Base-by-base conservation (phyloP, 2,113 vertebrate genomes). In the Megaceryle maxima region DNA sequence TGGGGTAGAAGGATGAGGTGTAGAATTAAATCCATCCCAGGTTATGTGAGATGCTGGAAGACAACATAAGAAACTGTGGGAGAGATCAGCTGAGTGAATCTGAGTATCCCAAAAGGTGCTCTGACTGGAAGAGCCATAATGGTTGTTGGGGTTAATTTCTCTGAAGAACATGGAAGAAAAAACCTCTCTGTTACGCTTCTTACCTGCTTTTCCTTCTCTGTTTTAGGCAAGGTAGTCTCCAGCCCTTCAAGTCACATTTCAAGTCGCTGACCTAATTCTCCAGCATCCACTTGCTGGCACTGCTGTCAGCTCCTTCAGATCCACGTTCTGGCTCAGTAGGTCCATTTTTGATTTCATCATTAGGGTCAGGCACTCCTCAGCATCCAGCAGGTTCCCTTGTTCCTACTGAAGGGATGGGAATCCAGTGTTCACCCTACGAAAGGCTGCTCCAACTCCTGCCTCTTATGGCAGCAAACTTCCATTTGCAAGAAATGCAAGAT, bases 181-280 rank as follows among this genome's bases (percentile, higher is more conserved):
- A 37, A 1, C 0, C 18, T 46, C 22, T 44, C 16, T 85, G 12
- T 57, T 16, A 1, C 41, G 21, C 31, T 84, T 87, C 66, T 10
- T 76, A 96, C 92, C 63, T 97, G 95, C 67, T 97, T 98, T 86
- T 97, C 91, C 55, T 97, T 97, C 82, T 98, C 43, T 0, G 50
- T 96, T 96, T 97, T 97, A 62, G 78, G 93, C 81, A 97, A 81
- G 1, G 62, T 96, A 44, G 83, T 90, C 63, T 98, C 94, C 28
- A 97, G 83, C 20, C 93, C 95, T 79, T 98, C 10, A 97, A 90
- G 62, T 96, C 88, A 31, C 75, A n/a, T 74, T 97, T 97, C 39
- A 97, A 92, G 35, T 97, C 31, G 0, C 87, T 97, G 56, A 97
- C 69, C 55, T 97, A 91, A 22, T 95, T 86, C 44, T 98, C 69